Conservation (phyloP, 2,797 vertebrate genomes). For the Lutjanus campechanus region DNA sequence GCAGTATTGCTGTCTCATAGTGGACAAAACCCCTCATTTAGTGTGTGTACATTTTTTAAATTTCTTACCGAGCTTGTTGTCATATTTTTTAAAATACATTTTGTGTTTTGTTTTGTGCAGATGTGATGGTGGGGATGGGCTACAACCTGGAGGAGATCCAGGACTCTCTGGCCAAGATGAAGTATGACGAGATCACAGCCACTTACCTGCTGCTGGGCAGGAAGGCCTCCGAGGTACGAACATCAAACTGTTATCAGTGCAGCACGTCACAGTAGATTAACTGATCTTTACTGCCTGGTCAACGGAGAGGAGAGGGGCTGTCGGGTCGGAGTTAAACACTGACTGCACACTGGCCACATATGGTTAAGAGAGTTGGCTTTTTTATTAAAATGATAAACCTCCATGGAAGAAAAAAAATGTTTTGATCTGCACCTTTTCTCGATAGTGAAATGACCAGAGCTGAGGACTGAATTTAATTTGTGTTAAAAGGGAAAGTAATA, state of each 20-base stretch:
- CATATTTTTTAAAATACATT: neutral
- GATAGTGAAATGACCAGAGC: neutral
- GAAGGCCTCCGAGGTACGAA: constrained; percentile 94
- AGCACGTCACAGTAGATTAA: too few species aligned
- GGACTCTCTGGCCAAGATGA: constrained; percentile 98
- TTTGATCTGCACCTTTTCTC: neutral
- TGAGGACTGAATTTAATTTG: neutral
- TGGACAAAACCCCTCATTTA: too few species aligned
- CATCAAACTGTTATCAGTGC: neutral
- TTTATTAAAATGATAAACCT: neutral
- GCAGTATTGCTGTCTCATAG: too few species aligned
- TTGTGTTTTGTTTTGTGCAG: constrained; percentile 63
- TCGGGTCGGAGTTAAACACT: neutral
- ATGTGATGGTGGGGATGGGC: constrained; percentile 99
- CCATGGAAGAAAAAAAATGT: too few species aligned
- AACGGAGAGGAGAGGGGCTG: neutral
- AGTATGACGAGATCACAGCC: constrained; percentile 98
- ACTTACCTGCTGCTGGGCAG: constrained; percentile 96
- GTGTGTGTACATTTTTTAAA: too few species aligned
- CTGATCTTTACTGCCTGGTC: neutral
- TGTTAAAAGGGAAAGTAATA: too few species aligned
- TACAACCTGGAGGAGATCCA: constrained; percentile 98
- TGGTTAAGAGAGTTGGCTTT: neutral
- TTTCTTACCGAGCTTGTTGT: neutral
- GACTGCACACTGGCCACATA: too few species aligned